Conservation (phyloP, 2,113 vertebrate genomes). For the Tupaia chinensis region DNA sequence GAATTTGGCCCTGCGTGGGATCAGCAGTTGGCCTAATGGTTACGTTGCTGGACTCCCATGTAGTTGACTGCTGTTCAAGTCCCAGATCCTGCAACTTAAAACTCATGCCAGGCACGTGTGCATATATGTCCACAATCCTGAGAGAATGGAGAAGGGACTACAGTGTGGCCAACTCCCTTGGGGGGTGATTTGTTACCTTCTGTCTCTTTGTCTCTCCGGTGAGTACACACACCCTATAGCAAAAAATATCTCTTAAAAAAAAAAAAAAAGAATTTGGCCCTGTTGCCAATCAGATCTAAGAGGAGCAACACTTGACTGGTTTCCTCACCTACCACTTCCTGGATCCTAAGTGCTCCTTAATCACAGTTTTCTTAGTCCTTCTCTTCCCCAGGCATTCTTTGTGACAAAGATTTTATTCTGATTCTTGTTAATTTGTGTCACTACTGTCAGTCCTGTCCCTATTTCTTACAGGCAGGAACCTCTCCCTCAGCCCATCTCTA, state of each 20-base stretch:
- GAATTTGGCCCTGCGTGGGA: background rate
- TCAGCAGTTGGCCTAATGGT: too few species aligned
- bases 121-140: too few species aligned
- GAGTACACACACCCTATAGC: too few species aligned
- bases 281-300: background rate
- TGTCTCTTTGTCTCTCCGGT: too few species aligned
- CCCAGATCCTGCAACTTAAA: too few species aligned
- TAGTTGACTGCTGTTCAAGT: too few species aligned
- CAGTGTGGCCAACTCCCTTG: too few species aligned
- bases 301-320: background rate
- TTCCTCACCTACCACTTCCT: background rate
- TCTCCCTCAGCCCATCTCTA: background rate
- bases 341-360: background rate
- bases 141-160: too few species aligned
- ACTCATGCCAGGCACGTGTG: too few species aligned
- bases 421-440: background rate
- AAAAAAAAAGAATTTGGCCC: background rate
- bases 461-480: background rate
- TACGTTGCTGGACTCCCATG: too few species aligned
- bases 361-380: background rate
- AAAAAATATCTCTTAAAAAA: too few species aligned
- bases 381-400: background rate
- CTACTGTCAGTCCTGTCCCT: background rate
- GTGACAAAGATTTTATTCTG: background rate
- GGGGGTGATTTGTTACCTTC: too few species aligned